Conservation (phyloP, 2,113 vertebrate species). For the Helogale parvula region DNA sequence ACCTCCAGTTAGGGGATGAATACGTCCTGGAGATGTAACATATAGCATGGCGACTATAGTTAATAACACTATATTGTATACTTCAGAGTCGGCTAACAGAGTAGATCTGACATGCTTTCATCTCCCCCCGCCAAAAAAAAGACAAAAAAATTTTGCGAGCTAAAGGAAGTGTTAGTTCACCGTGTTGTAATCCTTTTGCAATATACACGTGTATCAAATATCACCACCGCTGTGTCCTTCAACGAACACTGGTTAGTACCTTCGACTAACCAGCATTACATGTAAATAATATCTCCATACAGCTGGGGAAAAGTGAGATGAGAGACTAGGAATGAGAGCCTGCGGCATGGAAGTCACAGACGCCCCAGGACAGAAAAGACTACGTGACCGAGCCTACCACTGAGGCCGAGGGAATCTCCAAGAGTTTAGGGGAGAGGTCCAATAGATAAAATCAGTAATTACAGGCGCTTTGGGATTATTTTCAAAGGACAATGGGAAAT, state of each 20-base stretch:
- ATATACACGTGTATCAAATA: not conserved
- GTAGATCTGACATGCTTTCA: not conserved
- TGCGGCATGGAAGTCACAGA: not conserved
- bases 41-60: no score
- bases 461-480: not conserved
- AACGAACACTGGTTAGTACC: no score
- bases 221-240: no score
- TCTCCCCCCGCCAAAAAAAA: not conserved
- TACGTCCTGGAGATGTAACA: not conserved
- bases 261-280: not conserved
- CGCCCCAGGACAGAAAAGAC: not conserved
- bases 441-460: not conserved
- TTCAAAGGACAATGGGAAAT: conserved; percentile 19
- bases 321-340: not conserved
- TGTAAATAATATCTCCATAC: not conserved
- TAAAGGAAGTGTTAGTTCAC: not conserved
- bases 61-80: not conserved
- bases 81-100: not conserved
- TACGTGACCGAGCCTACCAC: not conserved
- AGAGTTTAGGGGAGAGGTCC: not conserved
- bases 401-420: not conserved
- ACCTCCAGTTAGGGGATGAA: not conserved
- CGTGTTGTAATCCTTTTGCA: not conserved
- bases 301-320: not conserved
- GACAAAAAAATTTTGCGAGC: not conserved